phyloP scores from a whole-genome alignment of 1,140 invertebrate genomes.

The Lasioglossum albipes region DNA sequence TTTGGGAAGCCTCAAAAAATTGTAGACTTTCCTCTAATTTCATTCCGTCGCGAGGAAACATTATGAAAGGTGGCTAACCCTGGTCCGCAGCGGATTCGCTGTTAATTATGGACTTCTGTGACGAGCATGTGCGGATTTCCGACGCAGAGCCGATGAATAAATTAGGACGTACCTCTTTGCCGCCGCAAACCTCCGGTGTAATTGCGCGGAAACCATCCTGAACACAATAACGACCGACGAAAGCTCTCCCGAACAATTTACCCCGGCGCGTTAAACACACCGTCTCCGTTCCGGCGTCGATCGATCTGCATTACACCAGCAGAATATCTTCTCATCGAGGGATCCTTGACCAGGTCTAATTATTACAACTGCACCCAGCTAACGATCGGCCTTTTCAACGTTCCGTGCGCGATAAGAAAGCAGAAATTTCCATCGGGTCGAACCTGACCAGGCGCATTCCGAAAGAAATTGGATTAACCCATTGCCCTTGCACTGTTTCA shows the following conservation, averaged over 20 bases:
- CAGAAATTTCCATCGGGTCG: too few relatives aligned
- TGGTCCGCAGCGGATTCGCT: too few relatives aligned
- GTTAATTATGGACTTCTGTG: too few relatives aligned
- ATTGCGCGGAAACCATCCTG: background rate
- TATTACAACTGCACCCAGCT: background rate
- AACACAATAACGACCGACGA: background rate
- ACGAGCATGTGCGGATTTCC: too few relatives aligned
- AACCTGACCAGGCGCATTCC: too few relatives aligned
- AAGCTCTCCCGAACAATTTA: background rate
- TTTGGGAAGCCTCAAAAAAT: too few relatives aligned
- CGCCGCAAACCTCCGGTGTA: background rate
- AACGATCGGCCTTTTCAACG: background rate
- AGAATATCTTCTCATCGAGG: background rate
- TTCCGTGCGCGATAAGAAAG: too few relatives aligned
- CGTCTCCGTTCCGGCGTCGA: background rate
- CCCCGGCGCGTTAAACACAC: background rate
- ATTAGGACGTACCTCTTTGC: background rate
- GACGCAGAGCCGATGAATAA: background rate
- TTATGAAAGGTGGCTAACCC: too few relatives aligned
- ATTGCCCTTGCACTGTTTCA: too few relatives aligned
- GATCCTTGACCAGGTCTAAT: constrained; percentile 7
- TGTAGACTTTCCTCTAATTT: too few relatives aligned
- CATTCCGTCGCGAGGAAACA: too few relatives aligned
- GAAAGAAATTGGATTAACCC: too few relatives aligned
- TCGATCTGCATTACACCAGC: background rate